Conservation (phyloP, 2,113 vertebrate genomes). For the Hippocampus mohnikei region DNA sequence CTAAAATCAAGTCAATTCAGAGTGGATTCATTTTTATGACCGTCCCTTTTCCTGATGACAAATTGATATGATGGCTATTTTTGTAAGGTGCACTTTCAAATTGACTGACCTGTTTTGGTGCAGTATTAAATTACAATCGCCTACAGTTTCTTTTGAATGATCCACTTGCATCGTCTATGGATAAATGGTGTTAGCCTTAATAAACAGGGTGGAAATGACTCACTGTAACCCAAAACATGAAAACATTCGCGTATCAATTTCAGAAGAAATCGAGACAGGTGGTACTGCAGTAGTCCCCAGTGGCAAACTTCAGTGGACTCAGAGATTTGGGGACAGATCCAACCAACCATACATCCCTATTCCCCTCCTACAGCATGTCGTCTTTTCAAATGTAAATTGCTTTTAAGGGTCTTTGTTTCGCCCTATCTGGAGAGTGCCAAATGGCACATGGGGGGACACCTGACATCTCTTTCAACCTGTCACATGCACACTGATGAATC, state of each 20-base stretch:
- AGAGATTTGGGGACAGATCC: constrained; percentile 13
- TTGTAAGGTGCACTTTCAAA: neutral
- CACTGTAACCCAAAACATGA: neutral
- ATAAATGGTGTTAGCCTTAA: neutral
- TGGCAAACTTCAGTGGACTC: constrained; percentile 29
- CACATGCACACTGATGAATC: constrained; percentile 20
- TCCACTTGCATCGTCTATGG: neutral
- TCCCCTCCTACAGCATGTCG: constrained; percentile 38
- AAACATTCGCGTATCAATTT: neutral
- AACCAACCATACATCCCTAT: constrained; percentile 40
- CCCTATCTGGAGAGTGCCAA: constrained; percentile 49
- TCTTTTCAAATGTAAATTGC: constrained; percentile 67
- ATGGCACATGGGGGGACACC: constrained; percentile 42
- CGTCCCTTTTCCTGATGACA: neutral
- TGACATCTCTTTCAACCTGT: constrained; percentile 40
- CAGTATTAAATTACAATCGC: neutral
- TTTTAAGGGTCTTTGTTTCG: constrained; percentile 49
- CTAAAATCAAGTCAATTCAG: neutral
- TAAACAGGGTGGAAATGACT: neutral
- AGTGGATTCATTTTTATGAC: neutral
- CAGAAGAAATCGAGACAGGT: constrained; percentile 1
- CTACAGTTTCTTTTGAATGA: neutral
- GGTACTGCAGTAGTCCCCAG: neutral
- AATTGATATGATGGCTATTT: neutral
- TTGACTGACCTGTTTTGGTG: neutral